Evolutionary conservation across 2,113 vertebrate genomes (phyloP).

Genomic region (Martes martes): DNA sequence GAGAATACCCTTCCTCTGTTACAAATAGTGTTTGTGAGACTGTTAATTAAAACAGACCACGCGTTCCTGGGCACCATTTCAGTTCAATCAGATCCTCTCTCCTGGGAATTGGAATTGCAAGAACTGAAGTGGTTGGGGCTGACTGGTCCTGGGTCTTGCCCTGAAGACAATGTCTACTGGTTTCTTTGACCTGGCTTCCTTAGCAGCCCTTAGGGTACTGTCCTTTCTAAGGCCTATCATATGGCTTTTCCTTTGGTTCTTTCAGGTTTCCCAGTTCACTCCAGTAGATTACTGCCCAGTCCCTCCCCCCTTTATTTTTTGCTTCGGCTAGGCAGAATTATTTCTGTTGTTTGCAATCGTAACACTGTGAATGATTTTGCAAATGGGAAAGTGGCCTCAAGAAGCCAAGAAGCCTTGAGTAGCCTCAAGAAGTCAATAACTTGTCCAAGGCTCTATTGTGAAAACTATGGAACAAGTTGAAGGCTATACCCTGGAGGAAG

Average conservation of each 20-base stretch:
- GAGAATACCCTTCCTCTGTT: neutral
- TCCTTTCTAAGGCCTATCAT: neutral
- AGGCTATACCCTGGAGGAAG: neutral
- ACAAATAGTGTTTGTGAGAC: neutral
- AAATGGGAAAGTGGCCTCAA: neutral
- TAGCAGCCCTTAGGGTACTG: neutral
- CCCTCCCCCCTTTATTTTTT: neutral
- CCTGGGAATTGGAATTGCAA: neutral
- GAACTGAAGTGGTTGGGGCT: neutral
- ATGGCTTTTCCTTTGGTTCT: neutral
- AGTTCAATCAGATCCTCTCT: neutral
- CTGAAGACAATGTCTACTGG: neutral
- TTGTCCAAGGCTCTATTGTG: neutral
- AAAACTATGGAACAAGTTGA: slow-evolving; percentile 2
- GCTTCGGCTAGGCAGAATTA: neutral
- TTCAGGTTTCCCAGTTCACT: neutral
- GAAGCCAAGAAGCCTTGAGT: neutral
- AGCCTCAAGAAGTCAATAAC: neutral
- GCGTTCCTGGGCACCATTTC: neutral
- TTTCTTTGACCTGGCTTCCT: neutral
- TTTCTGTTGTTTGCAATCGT: neutral
- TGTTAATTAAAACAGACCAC: neutral
- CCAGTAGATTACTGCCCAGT: neutral
- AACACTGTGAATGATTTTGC: neutral
- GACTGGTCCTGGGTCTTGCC: neutral